Conservation (phyloP, 2,888 invertebrate species). For the Myopa tessellatipennis region DNA sequence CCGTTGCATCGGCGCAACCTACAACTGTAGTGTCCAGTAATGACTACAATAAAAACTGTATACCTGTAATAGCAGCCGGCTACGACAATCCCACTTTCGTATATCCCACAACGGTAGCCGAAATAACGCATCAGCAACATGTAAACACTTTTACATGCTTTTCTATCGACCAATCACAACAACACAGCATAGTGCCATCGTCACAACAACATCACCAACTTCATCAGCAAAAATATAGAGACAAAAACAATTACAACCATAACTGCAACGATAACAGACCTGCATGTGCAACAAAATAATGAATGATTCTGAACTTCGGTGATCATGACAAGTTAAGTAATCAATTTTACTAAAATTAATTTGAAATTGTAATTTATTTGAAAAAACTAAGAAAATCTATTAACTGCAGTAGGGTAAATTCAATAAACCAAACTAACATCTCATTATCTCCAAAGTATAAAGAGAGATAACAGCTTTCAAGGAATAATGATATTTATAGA, state of each 20-base stretch:
- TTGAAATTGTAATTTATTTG: too few species aligned
- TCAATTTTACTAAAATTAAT: too few species aligned
- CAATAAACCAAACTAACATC: background rate
- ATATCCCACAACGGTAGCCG: constrained; percentile 38
- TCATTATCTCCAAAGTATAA: background rate
- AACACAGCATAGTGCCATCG: constrained; percentile 32
- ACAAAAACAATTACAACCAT: constrained; percentile 28
- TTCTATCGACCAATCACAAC: constrained; percentile 30
- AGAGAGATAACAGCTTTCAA: too few species aligned
- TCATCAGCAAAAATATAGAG: constrained; percentile 47
- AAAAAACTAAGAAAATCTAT: constrained; percentile 21
- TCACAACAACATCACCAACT: constrained; percentile 49
- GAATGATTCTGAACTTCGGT: background rate
- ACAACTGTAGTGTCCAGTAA: constrained; percentile 60
- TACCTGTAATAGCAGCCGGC: constrained; percentile 59
- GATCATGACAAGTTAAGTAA: too few species aligned
- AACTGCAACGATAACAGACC: constrained; percentile 51
- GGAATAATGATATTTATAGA: too few species aligned
- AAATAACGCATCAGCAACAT: constrained; percentile 49
- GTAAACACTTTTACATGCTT: constrained; percentile 44
- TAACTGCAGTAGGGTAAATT: constrained; percentile 13
- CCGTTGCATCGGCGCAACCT: constrained; percentile 56
- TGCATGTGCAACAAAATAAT: constrained; percentile 48
- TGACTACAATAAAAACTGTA: constrained; percentile 63
- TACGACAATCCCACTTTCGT: constrained; percentile 42